Evolutionary conservation across 2,797 vertebrate species (phyloP).

Genomic region (Adrianichthys oophorus): DNA sequence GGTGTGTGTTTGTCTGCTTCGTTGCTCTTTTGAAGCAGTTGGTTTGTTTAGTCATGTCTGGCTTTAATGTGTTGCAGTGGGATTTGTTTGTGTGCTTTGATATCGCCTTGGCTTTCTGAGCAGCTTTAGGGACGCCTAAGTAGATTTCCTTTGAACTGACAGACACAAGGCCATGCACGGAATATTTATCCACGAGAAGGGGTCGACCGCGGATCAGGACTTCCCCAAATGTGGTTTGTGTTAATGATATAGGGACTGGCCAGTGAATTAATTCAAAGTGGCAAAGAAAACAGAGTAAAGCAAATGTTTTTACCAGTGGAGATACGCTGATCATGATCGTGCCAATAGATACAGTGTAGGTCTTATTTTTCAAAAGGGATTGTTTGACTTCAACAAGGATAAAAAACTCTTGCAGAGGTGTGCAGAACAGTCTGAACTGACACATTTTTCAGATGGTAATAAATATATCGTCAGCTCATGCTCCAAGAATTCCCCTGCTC

Average conservation of each 20-base stretch:
- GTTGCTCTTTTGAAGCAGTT: conserved; percentile 70
- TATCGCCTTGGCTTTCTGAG: conserved; percentile 65
- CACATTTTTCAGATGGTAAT: not conserved
- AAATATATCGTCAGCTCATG: conserved; percentile 8
- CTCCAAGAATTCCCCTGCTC: conserved; percentile 12
- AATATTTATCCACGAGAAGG: conserved; percentile 36
- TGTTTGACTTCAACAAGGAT: not conserved
- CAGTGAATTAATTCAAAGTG: conserved; percentile 28
- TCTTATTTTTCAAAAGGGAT: not conserved
- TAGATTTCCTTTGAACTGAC: conserved; percentile 70
- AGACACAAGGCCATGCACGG: conserved; percentile 46
- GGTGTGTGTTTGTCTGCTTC: conserved; percentile 53
- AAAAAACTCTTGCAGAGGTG: no score
- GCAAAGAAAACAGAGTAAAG: conserved; percentile 9
- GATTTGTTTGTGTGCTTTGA: conserved; percentile 78
- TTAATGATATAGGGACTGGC: conserved; percentile 45
- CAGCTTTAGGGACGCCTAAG: conserved; percentile 61
- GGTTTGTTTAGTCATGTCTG: conserved; percentile 76
- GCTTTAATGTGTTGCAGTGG: conserved; percentile 73
- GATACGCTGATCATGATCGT: not conserved
- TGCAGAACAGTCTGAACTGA: not conserved
- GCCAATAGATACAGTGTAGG: not conserved
- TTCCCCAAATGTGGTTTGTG: conserved; percentile 41
- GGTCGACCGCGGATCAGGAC: conserved; percentile 50
- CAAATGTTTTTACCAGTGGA: not conserved